Evolutionary conservation across 2,113 vertebrate genomes (phyloP), one percentile per base, ranked within the genome.

Genomic region (Rhizomys pruinosus): DNA sequence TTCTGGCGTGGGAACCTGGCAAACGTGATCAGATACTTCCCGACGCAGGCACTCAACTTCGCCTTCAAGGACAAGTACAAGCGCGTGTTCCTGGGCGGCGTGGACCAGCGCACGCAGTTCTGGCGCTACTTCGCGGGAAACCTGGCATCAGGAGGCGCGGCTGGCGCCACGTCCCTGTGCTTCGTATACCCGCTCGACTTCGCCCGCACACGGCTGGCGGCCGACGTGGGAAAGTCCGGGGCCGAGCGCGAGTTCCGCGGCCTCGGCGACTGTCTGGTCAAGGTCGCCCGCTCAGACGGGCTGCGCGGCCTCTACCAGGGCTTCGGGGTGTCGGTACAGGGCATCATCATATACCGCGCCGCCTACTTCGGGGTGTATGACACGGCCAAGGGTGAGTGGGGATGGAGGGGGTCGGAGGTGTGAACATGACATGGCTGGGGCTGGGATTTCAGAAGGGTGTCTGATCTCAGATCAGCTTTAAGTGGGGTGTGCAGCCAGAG

Each of bases 21-120:
- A 98, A 99, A 99, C 12, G 99, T 99, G 94, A 99, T 99, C 98
- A 99, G 99, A 44, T 99, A 99, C 98, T 99, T 99, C 98, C 99
- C 99, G 96, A 99, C 99, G 90, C 99, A 99, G 98, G 99, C 99
- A 59, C 99, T 99, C 93, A 99, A 99, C 98, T 99, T 99, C 77
- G 99, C 99, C 97, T 99, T 99, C 98, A 99, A 99, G 98, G 99
- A 99, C 98, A 99, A 99, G 98, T 99, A 99, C 98, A 99, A 99
- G 99, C 99, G 99, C 98, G 97, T 99, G 98, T 99, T 99, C 98
- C 97, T 99, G n/a, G 99, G 99, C 47, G 99, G 99, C 6, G 99
- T 99, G 95, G 99, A 99, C 98, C 98, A 98, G 95, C 99, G 99
- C 96, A 99, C 98, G 97, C 99, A 99, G 97, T 99, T 99, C 98